phyloP scores from a whole-genome alignment of 2,888 invertebrate species.

The Orthonychiurus folsomi region DNA sequence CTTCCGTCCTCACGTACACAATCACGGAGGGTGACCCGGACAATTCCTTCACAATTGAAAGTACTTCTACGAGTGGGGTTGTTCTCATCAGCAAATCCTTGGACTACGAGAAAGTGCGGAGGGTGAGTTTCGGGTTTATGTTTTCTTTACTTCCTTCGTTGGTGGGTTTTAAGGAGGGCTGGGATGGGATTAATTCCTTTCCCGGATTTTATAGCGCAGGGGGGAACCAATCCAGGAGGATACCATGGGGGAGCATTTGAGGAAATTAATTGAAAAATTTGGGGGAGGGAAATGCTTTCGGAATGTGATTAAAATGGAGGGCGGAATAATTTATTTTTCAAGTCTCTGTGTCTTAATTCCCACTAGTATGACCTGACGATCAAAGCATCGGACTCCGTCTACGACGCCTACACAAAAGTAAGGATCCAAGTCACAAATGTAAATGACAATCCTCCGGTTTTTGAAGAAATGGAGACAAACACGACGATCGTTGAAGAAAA shows the following conservation, averaged over 20 bases:
- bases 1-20: conserved; percentile 74
- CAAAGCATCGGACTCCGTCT: conserved; percentile 72
- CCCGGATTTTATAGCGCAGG: too few relatives aligned
- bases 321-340: background rate
- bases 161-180: too few relatives aligned
- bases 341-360: conserved; percentile 5
- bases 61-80: conserved; percentile 62
- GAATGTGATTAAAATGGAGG: too few relatives aligned
- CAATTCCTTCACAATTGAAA: conserved; percentile 76
- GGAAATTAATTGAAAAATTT: too few relatives aligned
- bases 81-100: conserved; percentile 67
- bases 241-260: too few relatives aligned
- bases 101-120: conserved; percentile 74
- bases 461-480: conserved; percentile 59
- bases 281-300: too few relatives aligned
- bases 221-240: too few relatives aligned
- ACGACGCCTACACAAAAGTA: conserved; percentile 72
- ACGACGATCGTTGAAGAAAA: conserved; percentile 69
- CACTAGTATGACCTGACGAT: conserved; percentile 76
- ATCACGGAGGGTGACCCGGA: conserved; percentile 78
- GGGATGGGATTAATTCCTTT: too few relatives aligned
- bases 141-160: background rate
- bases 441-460: conserved; percentile 86
- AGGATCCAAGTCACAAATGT: conserved; percentile 77
- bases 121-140: conserved; percentile 40